These are phyloP conservation scores for Chelonus formosanus DNA, from an alignment of 2,888 invertebrate genomes.

Conservation along the genomic window DNA sequence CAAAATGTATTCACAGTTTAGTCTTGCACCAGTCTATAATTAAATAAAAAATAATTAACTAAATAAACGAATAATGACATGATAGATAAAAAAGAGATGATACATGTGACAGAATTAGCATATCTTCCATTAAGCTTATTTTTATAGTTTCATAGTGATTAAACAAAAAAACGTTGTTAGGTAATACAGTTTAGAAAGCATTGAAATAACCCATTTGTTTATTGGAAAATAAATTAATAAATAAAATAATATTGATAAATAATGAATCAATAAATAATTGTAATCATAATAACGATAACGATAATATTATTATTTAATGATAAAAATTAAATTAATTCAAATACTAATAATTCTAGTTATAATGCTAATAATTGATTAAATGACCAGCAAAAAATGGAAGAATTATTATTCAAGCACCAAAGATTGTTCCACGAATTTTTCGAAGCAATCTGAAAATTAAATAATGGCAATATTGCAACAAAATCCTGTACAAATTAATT, in stretches of 20 bases:
- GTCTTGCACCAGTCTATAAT: no score
- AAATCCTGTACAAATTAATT: slow-evolving; percentile 16
- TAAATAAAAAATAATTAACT: slow-evolving; percentile 4
- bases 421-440: slow-evolving; percentile 23
- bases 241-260: no score
- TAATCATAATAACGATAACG: no score
- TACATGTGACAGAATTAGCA: slow-evolving; percentile 24
- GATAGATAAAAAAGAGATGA: slow-evolving; percentile 11
- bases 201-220: no score
- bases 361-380: slow-evolving; percentile 8
- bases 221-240: no score
- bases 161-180: neutral
- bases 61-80: slow-evolving; percentile 7
- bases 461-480: slow-evolving; percentile 17
- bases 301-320: no score
- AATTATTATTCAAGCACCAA: slow-evolving; percentile 10
- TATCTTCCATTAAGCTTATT: slow-evolving; percentile 41
- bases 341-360: neutral
- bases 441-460: slow-evolving; percentile 19
- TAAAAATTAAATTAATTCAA: no score
- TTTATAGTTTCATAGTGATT: slow-evolving; percentile 34
- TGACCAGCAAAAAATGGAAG: neutral
- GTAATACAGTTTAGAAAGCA: no score
- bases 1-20: no score
- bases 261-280: no score